Evolutionary conservation across 2,797 vertebrate genomes (phyloP).

Genomic region (Melanogrammus aeglefinus): DNA sequence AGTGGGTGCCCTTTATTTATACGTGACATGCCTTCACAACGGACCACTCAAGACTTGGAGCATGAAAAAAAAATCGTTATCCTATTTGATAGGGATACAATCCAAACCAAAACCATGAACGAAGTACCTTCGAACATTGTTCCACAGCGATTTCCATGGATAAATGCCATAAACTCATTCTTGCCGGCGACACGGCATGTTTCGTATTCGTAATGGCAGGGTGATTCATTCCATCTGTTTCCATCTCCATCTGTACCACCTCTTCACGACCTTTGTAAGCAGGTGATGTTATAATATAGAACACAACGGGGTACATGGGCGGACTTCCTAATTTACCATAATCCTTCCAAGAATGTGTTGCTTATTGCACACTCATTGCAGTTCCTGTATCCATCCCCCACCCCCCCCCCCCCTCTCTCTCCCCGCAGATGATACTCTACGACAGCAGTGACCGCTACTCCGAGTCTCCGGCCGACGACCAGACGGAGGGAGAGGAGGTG

Average conservation of each 20-base stretch:
- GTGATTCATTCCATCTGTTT: background rate
- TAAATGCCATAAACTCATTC: too few relatives aligned
- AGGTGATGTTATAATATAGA: background rate
- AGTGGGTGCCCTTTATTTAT: background rate
- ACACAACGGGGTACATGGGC: background rate
- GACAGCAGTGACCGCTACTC: slow-evolving; percentile 50
- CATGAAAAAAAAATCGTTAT: background rate
- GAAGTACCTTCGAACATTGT: too few relatives aligned
- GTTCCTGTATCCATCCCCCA: background rate
- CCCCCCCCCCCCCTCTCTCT: background rate
- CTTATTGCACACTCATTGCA: background rate
- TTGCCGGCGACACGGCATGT: background rate
- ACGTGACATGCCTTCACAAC: background rate
- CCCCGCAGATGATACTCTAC: slow-evolving; percentile 61
- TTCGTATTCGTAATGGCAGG: background rate
- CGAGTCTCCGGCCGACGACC: slow-evolving; percentile 45
- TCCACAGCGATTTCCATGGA: too few relatives aligned
- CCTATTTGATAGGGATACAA: background rate
- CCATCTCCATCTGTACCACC: too few relatives aligned
- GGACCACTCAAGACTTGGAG: background rate
- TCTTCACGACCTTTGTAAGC: too few relatives aligned
- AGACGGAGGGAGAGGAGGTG: slow-evolving; percentile 27
- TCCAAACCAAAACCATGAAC: too few relatives aligned
- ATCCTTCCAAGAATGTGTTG: background rate
- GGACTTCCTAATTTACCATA: background rate